Evolutionary conservation across 2,113 vertebrate species (phyloP), one percentile per base, ranked within the genome.

Genomic region (Myrmophylax atrothorax): DNA sequence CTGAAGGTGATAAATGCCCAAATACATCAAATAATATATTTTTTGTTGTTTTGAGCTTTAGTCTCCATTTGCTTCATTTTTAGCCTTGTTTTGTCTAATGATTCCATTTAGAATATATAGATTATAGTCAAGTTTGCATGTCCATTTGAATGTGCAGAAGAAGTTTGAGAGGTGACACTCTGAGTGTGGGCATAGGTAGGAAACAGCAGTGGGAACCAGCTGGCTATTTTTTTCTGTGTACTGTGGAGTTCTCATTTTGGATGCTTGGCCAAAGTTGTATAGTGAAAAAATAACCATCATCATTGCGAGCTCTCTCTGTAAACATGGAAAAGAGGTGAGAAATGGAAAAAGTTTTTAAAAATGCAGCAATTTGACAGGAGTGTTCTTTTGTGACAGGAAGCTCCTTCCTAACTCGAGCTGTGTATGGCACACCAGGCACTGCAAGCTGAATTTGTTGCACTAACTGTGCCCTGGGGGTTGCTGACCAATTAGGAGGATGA

Each of bases 401-500:
- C 64, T 94, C 74, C 74, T 29, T 96, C 56, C 50, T 69, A 8
- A 25, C 60, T 56, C 49, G 63, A 62, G 28, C 53, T 56, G 46
- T 62, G 24, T 40, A 33, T 74, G 76, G 91, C 90, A 82, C 87
- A 84, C 33, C 93, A 80, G 64, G 81, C 94, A 66, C 15, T 90
- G 50, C 14, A 31, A 50, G 20, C 22, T 89, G 94, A 67, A 81
- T 94, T 94, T 60, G 55, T 87, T 82, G 78, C n/a, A 46, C 78
- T 96, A 84, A 95, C 46, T 90, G 47, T 95, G 69, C 94, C 79
- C 90, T 68, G 38, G 89, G 88, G 79, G 33, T 92, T 97, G 62
- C 92, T 96, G 55, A 85, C 83, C 66, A 87, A 52, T 84, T 84
- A 95, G 78, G 87, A 97, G 90, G 55, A 96, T 97, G 93, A 96